phyloP scores from a whole-genome alignment of 2,797 vertebrate species.

The Lutjanus argentimaculatus region DNA sequence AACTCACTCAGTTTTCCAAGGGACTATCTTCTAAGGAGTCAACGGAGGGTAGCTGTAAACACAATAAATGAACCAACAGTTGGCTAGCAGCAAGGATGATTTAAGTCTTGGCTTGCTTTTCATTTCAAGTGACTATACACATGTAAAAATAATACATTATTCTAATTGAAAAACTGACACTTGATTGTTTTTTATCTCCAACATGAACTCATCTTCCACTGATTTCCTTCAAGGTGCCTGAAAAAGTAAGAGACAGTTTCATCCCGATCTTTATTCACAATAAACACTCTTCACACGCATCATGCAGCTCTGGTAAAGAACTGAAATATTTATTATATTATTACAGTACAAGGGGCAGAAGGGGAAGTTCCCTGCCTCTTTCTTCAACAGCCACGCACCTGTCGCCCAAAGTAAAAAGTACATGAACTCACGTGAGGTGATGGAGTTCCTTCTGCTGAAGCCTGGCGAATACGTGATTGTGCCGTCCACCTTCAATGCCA shows the following conservation, averaged over 20 bases:
- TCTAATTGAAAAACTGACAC: not conserved
- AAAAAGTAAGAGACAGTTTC: constrained; percentile 68
- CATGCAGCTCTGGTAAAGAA: not conserved
- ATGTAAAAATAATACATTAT: not conserved
- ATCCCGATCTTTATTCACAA: not conserved
- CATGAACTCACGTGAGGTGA: constrained; percentile 72
- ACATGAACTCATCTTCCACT: constrained; percentile 27
- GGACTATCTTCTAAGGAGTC: not conserved
- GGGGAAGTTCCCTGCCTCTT: constrained; percentile 73
- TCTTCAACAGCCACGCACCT: constrained; percentile 62
- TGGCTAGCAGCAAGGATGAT: not conserved
- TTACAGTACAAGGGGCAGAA: constrained; percentile 54
- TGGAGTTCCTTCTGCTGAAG: constrained; percentile 62
- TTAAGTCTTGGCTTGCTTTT: not conserved
- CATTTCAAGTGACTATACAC: not conserved
- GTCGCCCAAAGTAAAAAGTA: constrained; percentile 49
- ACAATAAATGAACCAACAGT: not conserved
- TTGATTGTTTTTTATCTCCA: not conserved
- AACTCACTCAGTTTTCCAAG: too few relatives aligned
- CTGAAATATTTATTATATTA: not conserved
- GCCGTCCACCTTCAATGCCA: constrained; percentile 67
- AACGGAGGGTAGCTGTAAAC: not conserved
- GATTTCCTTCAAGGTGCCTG: constrained; percentile 65
- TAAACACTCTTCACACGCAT: not conserved
- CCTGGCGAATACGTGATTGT: constrained; percentile 82